A percentile compares a stretch with the other conserved stretches of the same genome.
Evolutionary conservation across 2,797 vertebrate genomes (phyloP).

Genomic region (Halcyon badia): DNA sequence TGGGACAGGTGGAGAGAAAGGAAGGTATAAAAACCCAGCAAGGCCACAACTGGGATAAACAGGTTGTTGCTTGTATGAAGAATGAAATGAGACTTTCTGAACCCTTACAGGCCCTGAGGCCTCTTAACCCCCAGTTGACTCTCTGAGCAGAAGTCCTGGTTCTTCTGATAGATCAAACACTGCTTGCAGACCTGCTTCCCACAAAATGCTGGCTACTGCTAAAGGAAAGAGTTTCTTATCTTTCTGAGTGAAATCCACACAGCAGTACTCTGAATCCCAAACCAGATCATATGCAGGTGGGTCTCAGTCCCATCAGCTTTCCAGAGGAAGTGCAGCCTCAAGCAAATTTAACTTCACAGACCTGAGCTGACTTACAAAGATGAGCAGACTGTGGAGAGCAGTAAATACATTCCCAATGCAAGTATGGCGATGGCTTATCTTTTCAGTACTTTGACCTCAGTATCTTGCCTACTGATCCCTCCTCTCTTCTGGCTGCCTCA

Average conservation of each 20-base stretch:
- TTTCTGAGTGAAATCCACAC: not conserved
- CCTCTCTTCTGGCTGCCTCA: not conserved
- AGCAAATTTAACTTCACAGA: accelerated
- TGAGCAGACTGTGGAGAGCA: not conserved
- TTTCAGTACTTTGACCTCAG: not conserved
- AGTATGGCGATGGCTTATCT: not conserved
- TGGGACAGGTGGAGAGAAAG: no score
- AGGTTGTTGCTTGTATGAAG: no score
- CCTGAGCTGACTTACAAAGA: not conserved
- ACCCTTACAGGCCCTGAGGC: accelerated
- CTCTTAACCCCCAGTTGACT: accelerated
- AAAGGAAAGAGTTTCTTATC: not conserved
- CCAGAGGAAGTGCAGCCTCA: not conserved
- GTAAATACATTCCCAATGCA: not conserved
- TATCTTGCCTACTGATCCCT: not conserved
- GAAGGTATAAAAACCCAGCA: no score
- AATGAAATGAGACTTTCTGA: no score
- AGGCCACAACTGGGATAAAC: no score
- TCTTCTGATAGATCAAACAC: not conserved
- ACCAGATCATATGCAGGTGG: accelerated
- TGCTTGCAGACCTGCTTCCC: not conserved
- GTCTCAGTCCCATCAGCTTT: not conserved
- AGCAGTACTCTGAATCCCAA: not conserved
- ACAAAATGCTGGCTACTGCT: not conserved
- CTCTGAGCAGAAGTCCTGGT: not conserved